Evolutionary conservation across 2,113 vertebrate species (phyloP), one percentile per base, ranked within the genome.

Genomic region (Blennius ocellaris): DNA sequence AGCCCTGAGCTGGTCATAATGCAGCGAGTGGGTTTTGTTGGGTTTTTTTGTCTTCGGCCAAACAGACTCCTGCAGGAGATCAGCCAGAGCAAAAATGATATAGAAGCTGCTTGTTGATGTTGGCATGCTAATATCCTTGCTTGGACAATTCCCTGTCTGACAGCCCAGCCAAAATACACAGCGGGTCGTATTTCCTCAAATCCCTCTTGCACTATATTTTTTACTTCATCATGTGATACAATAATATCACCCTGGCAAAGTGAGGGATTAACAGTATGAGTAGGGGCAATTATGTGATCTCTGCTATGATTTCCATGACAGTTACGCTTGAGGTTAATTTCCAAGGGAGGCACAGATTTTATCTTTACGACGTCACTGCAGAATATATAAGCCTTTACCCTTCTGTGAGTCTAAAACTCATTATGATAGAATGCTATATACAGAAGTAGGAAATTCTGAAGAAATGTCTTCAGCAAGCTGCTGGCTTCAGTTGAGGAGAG

Each of bases 61-160:
- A 77, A 75, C 50, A 73, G 55, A 58, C 82, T 73, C 61, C 61
- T 69, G 69, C 64, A 69, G 52, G 66, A 83, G 78, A 82, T 79
- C 76, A 86, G 15, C 63, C 60, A 82, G 66, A 48, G 49, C 56
- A 59, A 50, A 69, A 79, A 78, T 81, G 51, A 74, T 66, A 69
- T 49, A 56, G 57, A 71, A 69, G 54, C 49, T 50, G 51, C 52
- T 62, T 64, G 67, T 70, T 77, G 74, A 70, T 70, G 45, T 69
- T 78, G 67, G 70, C 63, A 57, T 16, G 11, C 50, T 65, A 60
- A 80, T 7, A 7, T 45, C 40, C 51, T 54, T 36, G 45, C 11
- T 37, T 47, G 9, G 64, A 48, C 43, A 62, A 48, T 2, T 78
- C 52, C 51, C 61, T 50, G 39, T 49, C 21, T 5, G 11, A 10